Evolutionary conservation across 35 echinoderm and acorn worm genomes (phyloP), one percentile per base, ranked within the genome.

Genomic region (Patiria miniata): DNA sequence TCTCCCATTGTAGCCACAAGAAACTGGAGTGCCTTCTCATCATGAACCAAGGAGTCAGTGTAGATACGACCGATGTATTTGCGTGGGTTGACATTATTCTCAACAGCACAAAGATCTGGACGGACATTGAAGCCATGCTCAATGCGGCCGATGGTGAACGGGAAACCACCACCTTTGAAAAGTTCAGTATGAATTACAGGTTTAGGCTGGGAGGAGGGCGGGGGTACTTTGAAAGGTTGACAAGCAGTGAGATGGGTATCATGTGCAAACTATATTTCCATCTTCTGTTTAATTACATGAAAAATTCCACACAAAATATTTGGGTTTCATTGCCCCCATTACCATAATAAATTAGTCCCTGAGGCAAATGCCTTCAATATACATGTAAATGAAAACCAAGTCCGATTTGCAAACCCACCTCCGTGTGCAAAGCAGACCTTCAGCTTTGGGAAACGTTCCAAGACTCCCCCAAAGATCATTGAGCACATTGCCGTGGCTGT

Each of bases 371-470:
- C n/a, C n/a, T n/a, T n/a, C n/a, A n/a, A n/a, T n/a, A n/a, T n/a
- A n/a, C n/a, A 47, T 47, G 42, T 47, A 47, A 47, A 47, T 47
- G 42, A n/a, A n/a, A n/a, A n/a, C n/a, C n/a, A n/a, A n/a, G n/a
- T 19, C 51, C n/a, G n/a, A n/a, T n/a, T 44, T 21, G 36, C 53
- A 50, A 68, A 89, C 85, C 42, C 51, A 98, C 95, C 92, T 82
- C 95, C 95, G 78, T 98, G 95, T 22, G 95, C 95, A 90, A 98
- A 98, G 86, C 93, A 91, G 40, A 98, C 95, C 79, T 98, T 98
- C 19, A 98, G 86, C 68, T 98, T 98, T 32, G 95, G 95, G 84
- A 91, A 98, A 37, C 81, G 91, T 42, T 98, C 95, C 50, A 98
- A 86, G 1, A 98, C 85, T 0, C 95, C 95, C 39, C 95, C 95